Conservation (phyloP, 2,888 invertebrate genomes). For the Thumatha senex region DNA sequence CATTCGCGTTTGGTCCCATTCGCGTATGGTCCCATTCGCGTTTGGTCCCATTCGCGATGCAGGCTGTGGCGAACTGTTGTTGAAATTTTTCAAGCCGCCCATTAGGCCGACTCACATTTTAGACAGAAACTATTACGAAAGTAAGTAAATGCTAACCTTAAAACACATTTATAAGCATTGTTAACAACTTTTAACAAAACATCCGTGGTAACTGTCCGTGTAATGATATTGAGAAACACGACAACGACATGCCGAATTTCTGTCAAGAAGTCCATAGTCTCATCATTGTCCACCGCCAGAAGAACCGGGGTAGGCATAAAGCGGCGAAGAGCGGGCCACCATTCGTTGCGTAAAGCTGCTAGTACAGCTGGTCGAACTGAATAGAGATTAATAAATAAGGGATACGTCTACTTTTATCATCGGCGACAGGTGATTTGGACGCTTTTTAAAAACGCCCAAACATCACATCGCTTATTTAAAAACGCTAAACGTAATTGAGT, state of each 20-base stretch:
- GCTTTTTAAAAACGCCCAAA: too few relatives aligned
- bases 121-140: too few relatives aligned
- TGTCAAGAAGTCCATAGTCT: constrained; percentile 88
- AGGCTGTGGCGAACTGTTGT: too few relatives aligned
- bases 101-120: too few relatives aligned
- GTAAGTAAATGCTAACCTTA: constrained; percentile 52
- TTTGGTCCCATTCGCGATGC: too few relatives aligned
- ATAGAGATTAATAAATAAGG: neutral
- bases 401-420: too few relatives aligned
- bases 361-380: constrained; percentile 60
- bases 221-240: constrained; percentile 85
- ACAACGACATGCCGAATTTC: constrained; percentile 89
- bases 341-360: constrained; percentile 47
- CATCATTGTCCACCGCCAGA: constrained; percentile 85
- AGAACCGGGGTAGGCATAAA: constrained; percentile 85
- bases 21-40: too few relatives aligned
- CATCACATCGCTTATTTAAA: too few relatives aligned
- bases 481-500: too few relatives aligned
- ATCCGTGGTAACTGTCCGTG: constrained; percentile 57
- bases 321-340: constrained; percentile 74
- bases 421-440: too few relatives aligned
- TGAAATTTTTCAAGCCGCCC: too few relatives aligned
- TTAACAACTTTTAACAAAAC: constrained; percentile 78
- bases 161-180: constrained; percentile 67
- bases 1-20: too few relatives aligned